A percentile compares a stretch with the other conserved stretches of the same genome.
phyloP scores from a whole-genome alignment of 2,888 invertebrate genomes.

The Megamerina dolium region DNA sequence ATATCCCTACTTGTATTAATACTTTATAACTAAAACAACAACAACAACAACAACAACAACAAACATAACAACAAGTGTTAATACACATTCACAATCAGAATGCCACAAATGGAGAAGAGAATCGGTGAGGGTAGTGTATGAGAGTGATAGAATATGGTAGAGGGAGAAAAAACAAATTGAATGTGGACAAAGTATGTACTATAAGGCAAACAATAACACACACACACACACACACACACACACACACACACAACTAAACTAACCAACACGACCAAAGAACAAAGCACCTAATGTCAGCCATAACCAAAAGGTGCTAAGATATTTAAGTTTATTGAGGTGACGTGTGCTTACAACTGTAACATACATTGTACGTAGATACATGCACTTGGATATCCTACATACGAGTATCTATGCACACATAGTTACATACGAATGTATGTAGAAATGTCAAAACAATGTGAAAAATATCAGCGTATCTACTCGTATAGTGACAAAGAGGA shows the following conservation, averaged over 20 bases:
- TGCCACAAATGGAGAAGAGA: slow-evolving; percentile 10
- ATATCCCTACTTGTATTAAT: slow-evolving; percentile 5
- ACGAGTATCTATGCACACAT: background rate
- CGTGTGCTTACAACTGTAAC: background rate
- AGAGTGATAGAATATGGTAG: background rate
- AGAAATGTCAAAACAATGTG: too few species aligned
- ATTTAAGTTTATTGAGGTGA: slow-evolving; percentile 6
- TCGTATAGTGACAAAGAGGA: too few species aligned
- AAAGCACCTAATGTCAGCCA: slow-evolving; percentile 10
- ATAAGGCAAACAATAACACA: background rate
- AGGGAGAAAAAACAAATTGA: slow-evolving; percentile 14
- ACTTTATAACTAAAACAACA: slow-evolving; percentile 13
- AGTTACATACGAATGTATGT: background rate
- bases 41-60: too few species aligned
- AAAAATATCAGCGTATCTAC: too few species aligned
- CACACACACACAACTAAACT: too few species aligned
- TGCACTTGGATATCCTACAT: background rate
- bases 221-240: too few species aligned
- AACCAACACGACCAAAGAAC: slow-evolving; percentile 4
- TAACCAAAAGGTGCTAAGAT: slow-evolving; percentile 10
- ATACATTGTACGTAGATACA: background rate
- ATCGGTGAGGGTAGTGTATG: too few species aligned
- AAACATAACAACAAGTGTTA: too few species aligned
- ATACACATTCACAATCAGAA: background rate
- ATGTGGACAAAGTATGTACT: background rate